phyloP scores from a whole-genome alignment of 2,113 vertebrate species.

The Pycnonotus jocosus region DNA sequence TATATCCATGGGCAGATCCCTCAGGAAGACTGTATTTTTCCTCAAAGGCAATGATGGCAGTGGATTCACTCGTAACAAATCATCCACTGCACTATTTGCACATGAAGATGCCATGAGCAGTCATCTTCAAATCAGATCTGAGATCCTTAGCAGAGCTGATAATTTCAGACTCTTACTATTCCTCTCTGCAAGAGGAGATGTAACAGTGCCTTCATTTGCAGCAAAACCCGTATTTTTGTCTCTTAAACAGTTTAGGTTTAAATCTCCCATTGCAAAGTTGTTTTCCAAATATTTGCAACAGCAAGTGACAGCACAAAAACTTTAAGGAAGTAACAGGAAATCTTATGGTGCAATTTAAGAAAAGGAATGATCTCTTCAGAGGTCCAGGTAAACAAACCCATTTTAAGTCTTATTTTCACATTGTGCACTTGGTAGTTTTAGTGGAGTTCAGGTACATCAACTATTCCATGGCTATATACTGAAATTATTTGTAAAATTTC shows the following conservation, averaged over 20 bases:
- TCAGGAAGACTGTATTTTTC: background rate
- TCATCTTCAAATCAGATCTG: background rate
- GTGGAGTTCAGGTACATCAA: background rate
- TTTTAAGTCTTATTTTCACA: background rate
- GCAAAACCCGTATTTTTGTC: background rate
- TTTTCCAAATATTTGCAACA: background rate
- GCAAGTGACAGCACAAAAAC: background rate
- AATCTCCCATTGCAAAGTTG: background rate
- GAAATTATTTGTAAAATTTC: background rate
- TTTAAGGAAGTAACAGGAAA: background rate
- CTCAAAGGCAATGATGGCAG: background rate
- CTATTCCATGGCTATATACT: background rate
- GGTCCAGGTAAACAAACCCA: background rate
- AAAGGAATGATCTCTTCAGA: background rate
- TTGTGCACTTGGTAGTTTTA: background rate
- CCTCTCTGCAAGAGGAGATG: background rate
- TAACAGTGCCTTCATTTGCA: background rate
- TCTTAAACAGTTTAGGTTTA: background rate
- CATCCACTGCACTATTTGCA: fast-evolving
- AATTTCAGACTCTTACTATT: background rate
- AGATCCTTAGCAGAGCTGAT: background rate
- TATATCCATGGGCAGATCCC: background rate
- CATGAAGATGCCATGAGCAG: background rate
- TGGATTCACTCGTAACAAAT: background rate
- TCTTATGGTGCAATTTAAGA: background rate